phyloP scores from a whole-genome alignment of 1,140 invertebrate species.

The Muscidifurax raptorellus region DNA sequence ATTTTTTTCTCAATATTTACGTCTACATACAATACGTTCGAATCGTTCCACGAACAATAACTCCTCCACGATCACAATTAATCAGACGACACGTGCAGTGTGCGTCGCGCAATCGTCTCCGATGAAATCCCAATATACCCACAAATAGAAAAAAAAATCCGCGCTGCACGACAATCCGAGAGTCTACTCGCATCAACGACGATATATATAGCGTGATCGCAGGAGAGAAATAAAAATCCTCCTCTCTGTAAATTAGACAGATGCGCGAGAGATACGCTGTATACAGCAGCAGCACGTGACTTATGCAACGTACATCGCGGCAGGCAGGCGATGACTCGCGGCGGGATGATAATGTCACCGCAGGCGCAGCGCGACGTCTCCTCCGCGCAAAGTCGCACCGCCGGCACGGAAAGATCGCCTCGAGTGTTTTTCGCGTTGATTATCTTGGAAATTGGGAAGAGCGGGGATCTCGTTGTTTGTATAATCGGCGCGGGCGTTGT shows the following conservation, averaged over 20 bases:
- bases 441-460: not conserved
- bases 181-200: too few species aligned
- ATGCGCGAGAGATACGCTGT: not conserved
- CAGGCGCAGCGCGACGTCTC: not conserved
- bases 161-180: too few species aligned
- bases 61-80: not conserved
- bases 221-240: not conserved
- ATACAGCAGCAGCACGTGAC: not conserved
- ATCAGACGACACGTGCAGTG: too few species aligned
- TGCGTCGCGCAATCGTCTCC: not conserved
- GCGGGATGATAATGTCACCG: slow-evolving; percentile 25
- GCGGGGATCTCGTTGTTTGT: too few species aligned
- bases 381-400: not conserved
- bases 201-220: too few species aligned
- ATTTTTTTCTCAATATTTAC: too few species aligned
- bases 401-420: not conserved
- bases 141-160: not conserved
- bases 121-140: not conserved
- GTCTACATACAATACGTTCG: too few species aligned
- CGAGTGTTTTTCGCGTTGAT: not conserved
- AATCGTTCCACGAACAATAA: too few species aligned
- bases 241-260: not conserved
- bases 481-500: too few species aligned
- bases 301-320: slow-evolving; percentile 8
- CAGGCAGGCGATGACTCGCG: slow-evolving; percentile 21